These are phyloP conservation scores for Styela plicata DNA, from an alignment of 23 tunicate species.

Conservation along the genomic window DNA sequence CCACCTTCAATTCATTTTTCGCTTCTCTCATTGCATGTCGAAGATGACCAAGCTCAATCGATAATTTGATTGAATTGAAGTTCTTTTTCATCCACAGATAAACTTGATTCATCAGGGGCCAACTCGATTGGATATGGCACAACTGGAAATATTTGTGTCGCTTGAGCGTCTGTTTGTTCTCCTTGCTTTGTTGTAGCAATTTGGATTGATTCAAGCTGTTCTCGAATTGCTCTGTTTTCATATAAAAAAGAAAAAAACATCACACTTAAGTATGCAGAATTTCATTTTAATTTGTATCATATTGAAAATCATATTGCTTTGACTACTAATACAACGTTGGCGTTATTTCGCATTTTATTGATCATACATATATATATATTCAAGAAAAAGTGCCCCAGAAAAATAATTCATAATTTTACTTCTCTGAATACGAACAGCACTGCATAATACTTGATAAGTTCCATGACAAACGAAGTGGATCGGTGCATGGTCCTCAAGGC, in stretches of 20 bases:
- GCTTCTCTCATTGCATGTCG: conserved; percentile 54
- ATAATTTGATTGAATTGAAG: conserved; percentile 57
- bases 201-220: conserved; percentile 51
- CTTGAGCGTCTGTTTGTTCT: conserved; percentile 6
- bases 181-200: conserved; percentile 25
- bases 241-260: not conserved
- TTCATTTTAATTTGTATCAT: not conserved
- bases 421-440: no score
- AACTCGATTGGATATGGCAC: conserved; percentile 48
- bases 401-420: no score
- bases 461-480: no score
- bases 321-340: no score
- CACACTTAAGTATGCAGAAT: not conserved
- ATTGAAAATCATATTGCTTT: no score
- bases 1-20: conserved; percentile 45
- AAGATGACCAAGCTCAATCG: conserved; percentile 70
- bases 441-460: no score
- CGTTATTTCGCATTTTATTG: no score
- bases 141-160: conserved; percentile 37
- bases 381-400: no score
- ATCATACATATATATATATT: no score
- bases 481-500: no score
- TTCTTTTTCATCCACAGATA: conserved; percentile 69
- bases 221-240: conserved; percentile 44
- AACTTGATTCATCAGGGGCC: conserved; percentile 77